Conservation (phyloP, 2,797 vertebrate genomes). For the Chiloscyllium punctatum region DNA sequence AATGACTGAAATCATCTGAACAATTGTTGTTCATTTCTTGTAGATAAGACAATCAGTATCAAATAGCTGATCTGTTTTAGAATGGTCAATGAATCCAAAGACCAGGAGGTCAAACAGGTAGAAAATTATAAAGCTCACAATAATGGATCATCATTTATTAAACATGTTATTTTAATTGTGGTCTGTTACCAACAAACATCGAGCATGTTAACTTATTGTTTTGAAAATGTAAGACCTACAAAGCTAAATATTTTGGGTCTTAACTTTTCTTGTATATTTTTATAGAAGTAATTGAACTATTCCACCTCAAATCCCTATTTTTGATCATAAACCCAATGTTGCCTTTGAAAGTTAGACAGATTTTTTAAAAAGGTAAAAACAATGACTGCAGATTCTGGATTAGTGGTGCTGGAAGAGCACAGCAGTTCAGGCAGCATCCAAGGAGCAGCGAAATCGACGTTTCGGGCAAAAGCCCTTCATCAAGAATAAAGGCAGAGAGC, state of each 20-base stretch:
- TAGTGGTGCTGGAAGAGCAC: too few relatives aligned
- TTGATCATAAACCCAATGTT: neutral
- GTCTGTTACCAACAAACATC: neutral
- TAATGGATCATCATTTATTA: neutral
- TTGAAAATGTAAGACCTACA: neutral
- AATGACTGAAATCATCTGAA: constrained; percentile 8
- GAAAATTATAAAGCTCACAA: neutral
- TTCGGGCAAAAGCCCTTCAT: too few relatives aligned
- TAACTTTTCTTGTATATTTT: neutral
- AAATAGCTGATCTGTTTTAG: neutral
- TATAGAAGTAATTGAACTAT: neutral
- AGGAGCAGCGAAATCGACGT: too few relatives aligned
- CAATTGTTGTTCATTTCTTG: neutral
- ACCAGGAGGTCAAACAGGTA: neutral
- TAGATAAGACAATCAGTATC: neutral
- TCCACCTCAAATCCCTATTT: neutral
- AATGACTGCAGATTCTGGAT: too few relatives aligned
- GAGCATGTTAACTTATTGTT: neutral
- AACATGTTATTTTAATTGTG: neutral
- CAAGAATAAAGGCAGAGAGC: too few relatives aligned
- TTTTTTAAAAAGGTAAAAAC: neutral
- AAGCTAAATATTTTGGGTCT: neutral
- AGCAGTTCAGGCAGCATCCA: too few relatives aligned
- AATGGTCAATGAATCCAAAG: neutral
- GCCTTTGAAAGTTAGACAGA: neutral